Conservation (phyloP, 2,113 vertebrate genomes). For the Calidris pugnax region DNA sequence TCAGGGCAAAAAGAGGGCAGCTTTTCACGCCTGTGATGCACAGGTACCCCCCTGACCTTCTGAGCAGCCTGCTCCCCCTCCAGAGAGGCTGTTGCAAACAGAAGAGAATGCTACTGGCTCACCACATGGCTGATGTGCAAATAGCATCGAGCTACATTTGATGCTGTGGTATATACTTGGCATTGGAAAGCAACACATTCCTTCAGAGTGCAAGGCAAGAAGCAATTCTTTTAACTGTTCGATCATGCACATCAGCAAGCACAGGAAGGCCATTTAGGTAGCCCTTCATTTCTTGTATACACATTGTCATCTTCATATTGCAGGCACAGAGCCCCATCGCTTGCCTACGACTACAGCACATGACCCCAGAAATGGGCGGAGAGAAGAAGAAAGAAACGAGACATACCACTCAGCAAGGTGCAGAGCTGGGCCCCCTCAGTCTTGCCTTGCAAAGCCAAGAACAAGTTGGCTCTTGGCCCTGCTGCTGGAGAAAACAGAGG, state of each 20-base stretch:
- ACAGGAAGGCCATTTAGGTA: background rate
- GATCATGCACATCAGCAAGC: background rate
- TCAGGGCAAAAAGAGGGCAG: background rate
- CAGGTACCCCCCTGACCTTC: background rate
- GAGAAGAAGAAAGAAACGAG: background rate
- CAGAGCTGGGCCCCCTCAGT: background rate
- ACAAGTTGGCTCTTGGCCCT: background rate
- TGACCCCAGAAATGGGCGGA: background rate
- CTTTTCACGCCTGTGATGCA: background rate
- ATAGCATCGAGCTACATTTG: background rate
- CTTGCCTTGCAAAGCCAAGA: background rate
- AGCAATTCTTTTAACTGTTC: background rate
- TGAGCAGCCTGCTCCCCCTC: background rate
- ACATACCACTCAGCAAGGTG: background rate
- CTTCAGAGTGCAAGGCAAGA: background rate
- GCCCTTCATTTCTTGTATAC: background rate
- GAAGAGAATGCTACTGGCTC: background rate
- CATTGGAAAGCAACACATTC: background rate
- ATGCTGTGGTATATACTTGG: background rate
- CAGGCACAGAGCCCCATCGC: background rate
- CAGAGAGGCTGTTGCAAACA: background rate
- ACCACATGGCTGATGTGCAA: rapidly evolving
- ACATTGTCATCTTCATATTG: background rate
- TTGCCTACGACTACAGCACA: background rate
- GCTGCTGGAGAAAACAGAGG: background rate